phyloP scores from a whole-genome alignment of 2,113 vertebrate species.

The Tyto alba region DNA sequence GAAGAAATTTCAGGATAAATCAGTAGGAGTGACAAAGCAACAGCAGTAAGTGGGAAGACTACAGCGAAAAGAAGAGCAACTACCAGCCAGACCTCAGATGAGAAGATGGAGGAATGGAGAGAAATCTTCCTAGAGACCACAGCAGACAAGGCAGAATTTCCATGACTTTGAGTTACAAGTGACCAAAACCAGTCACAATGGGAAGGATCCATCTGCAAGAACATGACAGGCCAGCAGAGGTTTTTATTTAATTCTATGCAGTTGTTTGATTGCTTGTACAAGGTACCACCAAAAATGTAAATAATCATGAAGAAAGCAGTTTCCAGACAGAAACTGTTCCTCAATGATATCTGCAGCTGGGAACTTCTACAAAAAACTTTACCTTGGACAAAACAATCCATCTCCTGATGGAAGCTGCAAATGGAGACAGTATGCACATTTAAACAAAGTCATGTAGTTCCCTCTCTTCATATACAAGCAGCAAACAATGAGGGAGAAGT shows the following conservation, averaged over 20 bases:
- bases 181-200: neutral
- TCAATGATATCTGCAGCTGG: rapidly evolving
- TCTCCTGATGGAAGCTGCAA: neutral
- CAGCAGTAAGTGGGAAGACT: neutral
- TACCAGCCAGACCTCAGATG: neutral
- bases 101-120: neutral
- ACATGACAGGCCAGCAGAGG: neutral
- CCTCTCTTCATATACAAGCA: neutral
- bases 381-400: neutral
- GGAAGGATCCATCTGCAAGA: neutral
- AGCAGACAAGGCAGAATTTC: neutral
- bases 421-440: neutral
- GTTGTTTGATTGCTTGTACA: neutral
- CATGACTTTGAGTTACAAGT: neutral
- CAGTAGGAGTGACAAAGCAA: neutral
- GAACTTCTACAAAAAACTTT: neutral
- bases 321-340: neutral
- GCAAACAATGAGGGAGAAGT: neutral
- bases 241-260: neutral
- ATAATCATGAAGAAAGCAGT: neutral
- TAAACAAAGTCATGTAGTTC: neutral
- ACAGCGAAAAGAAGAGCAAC: neutral
- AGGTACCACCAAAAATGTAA: neutral
- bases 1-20: neutral
- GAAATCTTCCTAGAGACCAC: neutral